These are phyloP conservation scores for Tenodera sinensis DNA, from an alignment of 2,888 invertebrate species.

Conservation along the genomic window DNA sequence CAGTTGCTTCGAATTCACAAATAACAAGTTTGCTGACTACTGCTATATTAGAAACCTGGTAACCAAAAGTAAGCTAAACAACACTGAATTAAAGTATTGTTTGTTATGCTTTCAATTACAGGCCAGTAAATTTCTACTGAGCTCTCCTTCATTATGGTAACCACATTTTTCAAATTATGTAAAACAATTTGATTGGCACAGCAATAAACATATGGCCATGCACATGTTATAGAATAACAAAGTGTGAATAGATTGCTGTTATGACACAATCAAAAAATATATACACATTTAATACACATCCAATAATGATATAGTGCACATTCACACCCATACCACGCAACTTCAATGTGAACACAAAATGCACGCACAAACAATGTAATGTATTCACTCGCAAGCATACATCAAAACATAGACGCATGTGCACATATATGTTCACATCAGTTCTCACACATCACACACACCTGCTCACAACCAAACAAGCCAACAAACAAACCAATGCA, in stretches of 20 bases:
- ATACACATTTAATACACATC: background rate
- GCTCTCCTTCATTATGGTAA: background rate
- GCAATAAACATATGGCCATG: background rate
- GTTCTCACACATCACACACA: background rate
- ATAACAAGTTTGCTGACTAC: no score
- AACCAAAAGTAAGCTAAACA: no score
- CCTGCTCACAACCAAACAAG: background rate
- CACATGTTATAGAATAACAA: background rate
- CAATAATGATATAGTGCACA: background rate
- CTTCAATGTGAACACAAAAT: background rate
- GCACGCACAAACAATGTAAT: background rate
- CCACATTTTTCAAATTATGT: background rate
- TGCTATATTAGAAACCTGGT: no score
- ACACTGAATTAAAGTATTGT: background rate
- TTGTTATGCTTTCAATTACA: background rate
- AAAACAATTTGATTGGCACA: background rate
- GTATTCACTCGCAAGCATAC: background rate
- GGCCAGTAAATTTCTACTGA: background rate
- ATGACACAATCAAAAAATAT: background rate
- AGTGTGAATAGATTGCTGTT: background rate
- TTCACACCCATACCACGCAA: background rate
- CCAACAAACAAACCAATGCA: background rate
- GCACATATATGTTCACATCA: background rate
- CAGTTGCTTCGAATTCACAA: no score
- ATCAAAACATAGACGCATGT: background rate